Evolutionary conservation across 2,113 vertebrate species (phyloP), one percentile per base, ranked within the genome.

Genomic region (Amphilophus citrinellus): DNA sequence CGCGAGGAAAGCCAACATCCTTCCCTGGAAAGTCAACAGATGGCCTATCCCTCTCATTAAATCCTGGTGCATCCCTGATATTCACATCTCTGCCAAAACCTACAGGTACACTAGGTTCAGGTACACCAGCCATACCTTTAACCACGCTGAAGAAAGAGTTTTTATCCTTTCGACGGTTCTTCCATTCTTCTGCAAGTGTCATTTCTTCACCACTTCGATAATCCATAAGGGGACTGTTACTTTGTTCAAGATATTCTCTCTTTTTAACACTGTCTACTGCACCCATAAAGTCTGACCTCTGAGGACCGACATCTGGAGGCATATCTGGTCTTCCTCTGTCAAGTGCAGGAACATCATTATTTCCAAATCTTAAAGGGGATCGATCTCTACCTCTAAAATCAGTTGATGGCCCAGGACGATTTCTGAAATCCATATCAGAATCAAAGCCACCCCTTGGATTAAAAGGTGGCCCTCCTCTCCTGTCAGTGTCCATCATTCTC

Each of bases 391-490:
- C 88, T 79, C 87, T 87, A 61, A 95, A 95, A 86, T 98, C 97
- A 91, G 92, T 32, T 2, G 96, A 81, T 62, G 96, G 95, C 85
- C 95, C 96, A 58, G 96, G 96, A 44, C 96, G 97, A 73, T 97
- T 97, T 92, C 97, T 96, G 92, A 98, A 97, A 93, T 99, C 97
- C 94, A 96, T 95, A 91, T 97, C 95, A 50, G 96, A 96, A 35
- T 96, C 92, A 95, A 96, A 97, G 80, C 92, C 91, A 60, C 93
- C 95, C 91, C 96, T 96, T 37, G 87, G 73, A 88, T 93, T 94
- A 44, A 95, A 87, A 14, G 96, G 92, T 84, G 96, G 95, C 20
- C 96, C 91, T 76, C 96, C 96, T 93, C 97, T 96, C 90, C 94
- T 95, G 84, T 98, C 97, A 91, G 96, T 97, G 90, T 98, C 97